Conservation (phyloP, 2,888 invertebrate species). For the Cactoblastis cactorum region DNA sequence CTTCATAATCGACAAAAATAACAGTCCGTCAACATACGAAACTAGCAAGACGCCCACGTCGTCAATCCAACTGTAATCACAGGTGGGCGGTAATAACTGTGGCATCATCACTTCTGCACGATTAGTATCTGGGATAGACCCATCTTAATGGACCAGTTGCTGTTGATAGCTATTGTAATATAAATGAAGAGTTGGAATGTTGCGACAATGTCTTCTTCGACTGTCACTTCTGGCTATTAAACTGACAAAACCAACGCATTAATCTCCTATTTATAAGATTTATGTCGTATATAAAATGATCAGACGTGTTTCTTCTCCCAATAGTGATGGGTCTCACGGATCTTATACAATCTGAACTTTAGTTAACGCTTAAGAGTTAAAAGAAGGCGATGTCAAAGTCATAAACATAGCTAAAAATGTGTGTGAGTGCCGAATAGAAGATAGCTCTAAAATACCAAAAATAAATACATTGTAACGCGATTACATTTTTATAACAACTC, state of each 20-base stretch:
- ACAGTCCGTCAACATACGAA: background rate
- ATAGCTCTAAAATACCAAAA: background rate
- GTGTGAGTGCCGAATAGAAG: background rate
- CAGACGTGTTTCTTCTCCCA: too few relatives aligned
- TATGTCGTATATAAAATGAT: too few relatives aligned
- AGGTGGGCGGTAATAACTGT: background rate
- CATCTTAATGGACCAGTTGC: background rate
- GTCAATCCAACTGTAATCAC: slow-evolving; percentile 1
- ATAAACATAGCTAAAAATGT: background rate
- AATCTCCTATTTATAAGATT: too few relatives aligned
- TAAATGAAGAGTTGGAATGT: background rate
- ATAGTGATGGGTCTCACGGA: too few relatives aligned
- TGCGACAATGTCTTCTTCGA: too few relatives aligned
- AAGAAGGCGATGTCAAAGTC: too few relatives aligned
- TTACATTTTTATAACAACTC: background rate
- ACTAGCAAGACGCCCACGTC: background rate
- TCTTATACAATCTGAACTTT: too few relatives aligned
- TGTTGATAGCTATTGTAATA: background rate
- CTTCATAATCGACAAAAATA: background rate
- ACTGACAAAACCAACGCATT: too few relatives aligned
- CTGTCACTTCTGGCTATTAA: too few relatives aligned
- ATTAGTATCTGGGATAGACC: background rate
- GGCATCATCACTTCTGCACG: background rate
- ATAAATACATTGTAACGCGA: too few relatives aligned
- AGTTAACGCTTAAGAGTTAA: too few relatives aligned